These are phyloP conservation scores for Diarsia mendica DNA, from an alignment of 2,888 invertebrate species.

Conservation along the genomic window DNA sequence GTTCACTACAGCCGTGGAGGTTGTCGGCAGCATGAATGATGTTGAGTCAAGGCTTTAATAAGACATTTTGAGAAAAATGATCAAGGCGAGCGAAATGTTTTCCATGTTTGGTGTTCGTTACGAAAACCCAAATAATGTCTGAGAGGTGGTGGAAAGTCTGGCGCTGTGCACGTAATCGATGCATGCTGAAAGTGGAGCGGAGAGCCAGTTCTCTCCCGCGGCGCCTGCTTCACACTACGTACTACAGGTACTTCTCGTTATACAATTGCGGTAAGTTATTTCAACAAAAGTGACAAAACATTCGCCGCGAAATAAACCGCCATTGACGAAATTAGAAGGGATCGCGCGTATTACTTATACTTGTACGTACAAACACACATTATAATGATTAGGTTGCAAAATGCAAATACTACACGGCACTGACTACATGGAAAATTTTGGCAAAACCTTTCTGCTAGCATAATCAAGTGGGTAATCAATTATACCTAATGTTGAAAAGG, in stretches of 20 bases:
- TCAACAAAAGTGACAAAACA: constrained; percentile 67
- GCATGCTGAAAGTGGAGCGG: constrained; percentile 36
- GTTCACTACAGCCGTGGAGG: constrained; percentile 54
- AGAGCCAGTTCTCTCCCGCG: constrained; percentile 17
- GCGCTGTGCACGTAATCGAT: constrained; percentile 20
- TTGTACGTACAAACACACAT: constrained; percentile 44
- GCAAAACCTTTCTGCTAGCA: constrained; percentile 27
- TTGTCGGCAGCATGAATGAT: constrained; percentile 60
- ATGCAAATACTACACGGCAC: constrained; percentile 41
- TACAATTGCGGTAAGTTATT: constrained; percentile 64
- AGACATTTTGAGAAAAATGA: constrained; percentile 37
- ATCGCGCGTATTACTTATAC: constrained; percentile 50
- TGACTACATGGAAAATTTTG: constrained; percentile 47
- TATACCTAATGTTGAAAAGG: constrained; percentile 18
- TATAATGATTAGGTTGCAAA: constrained; percentile 60
- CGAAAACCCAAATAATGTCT: constrained; percentile 35
- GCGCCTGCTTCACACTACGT: constrained; percentile 16
- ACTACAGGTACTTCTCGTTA: constrained; percentile 40
- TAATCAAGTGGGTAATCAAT: constrained; percentile 45
- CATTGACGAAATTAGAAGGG: constrained; percentile 69
- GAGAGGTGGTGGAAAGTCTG: constrained; percentile 35
- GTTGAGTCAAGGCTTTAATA: constrained; percentile 60
- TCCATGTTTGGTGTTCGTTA: constrained; percentile 43
- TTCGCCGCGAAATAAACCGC: constrained; percentile 57
- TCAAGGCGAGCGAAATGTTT: constrained; percentile 30